These are phyloP conservation scores for Porites evermanni DNA, from an alignment of 92 coral and sea anemone species.

Conservation along the genomic window DNA sequence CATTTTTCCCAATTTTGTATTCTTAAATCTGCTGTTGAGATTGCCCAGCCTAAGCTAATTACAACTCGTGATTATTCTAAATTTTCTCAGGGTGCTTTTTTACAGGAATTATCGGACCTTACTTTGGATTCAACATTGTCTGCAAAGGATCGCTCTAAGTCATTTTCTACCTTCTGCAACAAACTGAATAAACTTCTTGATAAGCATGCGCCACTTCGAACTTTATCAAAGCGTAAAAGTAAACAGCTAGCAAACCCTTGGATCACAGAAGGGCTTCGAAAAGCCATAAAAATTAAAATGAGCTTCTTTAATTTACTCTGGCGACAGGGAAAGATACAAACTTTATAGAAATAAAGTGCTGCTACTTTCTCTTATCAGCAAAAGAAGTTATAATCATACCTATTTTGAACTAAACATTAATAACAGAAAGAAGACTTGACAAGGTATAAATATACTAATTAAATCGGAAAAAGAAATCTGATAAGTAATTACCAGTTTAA, in stretches of 20 bases:
- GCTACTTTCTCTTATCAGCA: slow-evolving; percentile 1
- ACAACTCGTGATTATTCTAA: background rate
- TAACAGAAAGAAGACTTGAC: background rate
- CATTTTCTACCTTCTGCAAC: background rate
- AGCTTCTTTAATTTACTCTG: background rate
- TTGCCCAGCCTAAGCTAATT: background rate
- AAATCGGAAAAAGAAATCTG: too few species aligned
- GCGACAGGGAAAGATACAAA: background rate
- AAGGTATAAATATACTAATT: too few species aligned
- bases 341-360: slow-evolving; percentile 5
- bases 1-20: background rate
- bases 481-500: background rate
- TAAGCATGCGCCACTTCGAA: slow-evolving; percentile 4
- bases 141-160: background rate
- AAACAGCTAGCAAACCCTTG: background rate
- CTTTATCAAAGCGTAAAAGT: background rate
- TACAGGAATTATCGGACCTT: background rate
- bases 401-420: background rate
- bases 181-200: background rate
- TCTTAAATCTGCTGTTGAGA: background rate
- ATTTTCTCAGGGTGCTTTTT: background rate
- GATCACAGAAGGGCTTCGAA: background rate
- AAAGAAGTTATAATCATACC: background rate
- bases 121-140: background rate
- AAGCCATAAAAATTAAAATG: background rate